Evolutionary conservation across 1,140 invertebrate genomes (phyloP).

Genomic region (Zaprionus kolodkinae): DNA sequence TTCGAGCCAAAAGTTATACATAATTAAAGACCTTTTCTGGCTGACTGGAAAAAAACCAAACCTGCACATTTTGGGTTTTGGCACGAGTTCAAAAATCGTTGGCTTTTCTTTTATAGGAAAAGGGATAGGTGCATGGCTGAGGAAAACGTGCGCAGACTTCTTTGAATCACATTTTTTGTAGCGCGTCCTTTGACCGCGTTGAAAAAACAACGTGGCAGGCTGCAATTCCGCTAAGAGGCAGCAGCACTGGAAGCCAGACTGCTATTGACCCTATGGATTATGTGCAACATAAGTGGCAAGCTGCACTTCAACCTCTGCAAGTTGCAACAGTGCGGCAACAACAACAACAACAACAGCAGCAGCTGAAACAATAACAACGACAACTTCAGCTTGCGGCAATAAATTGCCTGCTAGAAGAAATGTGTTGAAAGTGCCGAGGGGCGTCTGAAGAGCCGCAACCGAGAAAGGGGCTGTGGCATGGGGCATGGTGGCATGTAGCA

Average conservation of each 20-base stretch:
- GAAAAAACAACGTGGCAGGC: constrained; percentile 29
- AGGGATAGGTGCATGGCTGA: background rate
- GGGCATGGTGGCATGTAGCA: background rate
- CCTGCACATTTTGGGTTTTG: constrained; percentile 48
- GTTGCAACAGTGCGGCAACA: constrained; percentile 43
- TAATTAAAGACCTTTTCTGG: constrained; percentile 24
- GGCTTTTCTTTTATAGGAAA: background rate
- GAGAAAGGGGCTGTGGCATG: constrained; percentile 1
- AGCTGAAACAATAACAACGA: constrained; percentile 3
- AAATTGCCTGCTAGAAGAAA: constrained; percentile 19
- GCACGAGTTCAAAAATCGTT: constrained; percentile 64
- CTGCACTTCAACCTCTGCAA: constrained; percentile 51
- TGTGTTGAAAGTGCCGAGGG: constrained; percentile 32
- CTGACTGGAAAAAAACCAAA: background rate
- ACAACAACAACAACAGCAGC: background rate
- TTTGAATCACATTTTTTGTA: constrained; percentile 2
- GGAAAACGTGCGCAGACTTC: constrained; percentile 39
- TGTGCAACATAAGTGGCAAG: constrained; percentile 61
- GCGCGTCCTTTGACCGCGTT: constrained; percentile 15
- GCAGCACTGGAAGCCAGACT: constrained; percentile 6
- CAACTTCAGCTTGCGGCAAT: constrained; percentile 3
- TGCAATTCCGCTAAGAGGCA: constrained; percentile 20
- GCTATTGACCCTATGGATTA: constrained; percentile 78
- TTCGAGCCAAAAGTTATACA: constrained; percentile 10
- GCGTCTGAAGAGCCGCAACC: background rate